These are phyloP conservation scores for Barnardius zonarius DNA, from an alignment of 2,113 vertebrate genomes.

Conservation along the genomic window DNA sequence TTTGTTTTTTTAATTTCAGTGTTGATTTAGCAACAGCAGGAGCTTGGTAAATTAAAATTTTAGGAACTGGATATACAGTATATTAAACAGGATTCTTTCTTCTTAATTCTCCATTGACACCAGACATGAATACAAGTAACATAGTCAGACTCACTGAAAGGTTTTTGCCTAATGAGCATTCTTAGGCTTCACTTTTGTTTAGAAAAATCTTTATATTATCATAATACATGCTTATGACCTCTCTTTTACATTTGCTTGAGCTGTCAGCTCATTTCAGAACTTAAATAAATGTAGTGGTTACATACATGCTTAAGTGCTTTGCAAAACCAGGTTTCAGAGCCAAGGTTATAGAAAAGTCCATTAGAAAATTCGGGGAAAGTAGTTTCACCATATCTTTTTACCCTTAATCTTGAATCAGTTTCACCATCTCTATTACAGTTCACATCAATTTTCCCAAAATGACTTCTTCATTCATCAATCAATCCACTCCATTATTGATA, in stretches of 20 bases:
- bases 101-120: background rate
- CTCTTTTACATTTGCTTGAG: background rate
- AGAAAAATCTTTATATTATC: background rate
- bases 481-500: background rate
- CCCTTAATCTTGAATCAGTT: background rate
- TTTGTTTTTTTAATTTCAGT: background rate
- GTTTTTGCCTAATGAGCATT: fast-evolving
- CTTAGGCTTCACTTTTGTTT: background rate
- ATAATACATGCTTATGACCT: background rate
- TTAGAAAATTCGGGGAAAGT: background rate
- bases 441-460: background rate
- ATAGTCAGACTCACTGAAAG: background rate
- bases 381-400: background rate
- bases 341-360: background rate
- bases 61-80: background rate
- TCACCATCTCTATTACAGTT: background rate
- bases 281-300: background rate
- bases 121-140: background rate
- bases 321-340: background rate
- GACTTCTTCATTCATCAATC: background rate
- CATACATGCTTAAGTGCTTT: background rate
- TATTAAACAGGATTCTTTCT: background rate
- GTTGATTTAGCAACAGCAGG: background rate
- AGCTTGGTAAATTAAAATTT: background rate
- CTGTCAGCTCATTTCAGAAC: background rate